Base-by-base conservation (phyloP, 2,888 invertebrate species). In the Dryomyza anilis region DNA sequence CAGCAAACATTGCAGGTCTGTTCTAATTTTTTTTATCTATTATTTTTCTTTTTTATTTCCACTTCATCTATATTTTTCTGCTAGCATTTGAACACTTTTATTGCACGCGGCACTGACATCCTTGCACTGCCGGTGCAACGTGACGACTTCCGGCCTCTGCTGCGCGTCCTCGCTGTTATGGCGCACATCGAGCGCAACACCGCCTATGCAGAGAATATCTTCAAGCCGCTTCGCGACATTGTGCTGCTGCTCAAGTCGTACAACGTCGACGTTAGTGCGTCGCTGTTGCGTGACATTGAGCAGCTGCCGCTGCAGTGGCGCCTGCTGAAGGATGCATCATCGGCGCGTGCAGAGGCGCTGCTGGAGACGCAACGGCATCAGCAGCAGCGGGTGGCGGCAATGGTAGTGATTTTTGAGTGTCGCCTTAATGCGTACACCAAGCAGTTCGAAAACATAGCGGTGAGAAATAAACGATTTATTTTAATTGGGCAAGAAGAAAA, bases 251-350 rank as follows among this genome's bases (percentile, higher is more conserved):
- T 97, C 27, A 91, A 91, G 78, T 88, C 89, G 3, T 96, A 96
- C 78, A 91, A 92, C 12, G 93, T 95, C 10, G 93, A 94, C 73
- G 91, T 96, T 82, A 88, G 91, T 0, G 92, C 94, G 70, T 91
- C 92, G 75, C 85, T 89, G 14, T 87, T 91, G 74, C 88, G 93
- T 62, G 90, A 91, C 85, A 91, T 91, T 74, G 88, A 93, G 80
- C 90, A 93, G 76, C 85, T 98, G 67, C 97, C 97, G 0, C 91
- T 94, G 72, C 89, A 88, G 76, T 98, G 97, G 97, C 88, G 88
- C 61, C 90, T 90, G 71, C 87, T 95, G 10, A 94, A 95, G 82
- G 95, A 93, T 84, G 85, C 91, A 67, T 91, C 93, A 2, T 88
- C 91, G 16, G 88, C 91, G 66, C 90, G 93, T 69, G 93, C 93